Evolutionary conservation across 2,797 vertebrate genomes (phyloP).

Genomic region (Enteromius anoplus): DNA sequence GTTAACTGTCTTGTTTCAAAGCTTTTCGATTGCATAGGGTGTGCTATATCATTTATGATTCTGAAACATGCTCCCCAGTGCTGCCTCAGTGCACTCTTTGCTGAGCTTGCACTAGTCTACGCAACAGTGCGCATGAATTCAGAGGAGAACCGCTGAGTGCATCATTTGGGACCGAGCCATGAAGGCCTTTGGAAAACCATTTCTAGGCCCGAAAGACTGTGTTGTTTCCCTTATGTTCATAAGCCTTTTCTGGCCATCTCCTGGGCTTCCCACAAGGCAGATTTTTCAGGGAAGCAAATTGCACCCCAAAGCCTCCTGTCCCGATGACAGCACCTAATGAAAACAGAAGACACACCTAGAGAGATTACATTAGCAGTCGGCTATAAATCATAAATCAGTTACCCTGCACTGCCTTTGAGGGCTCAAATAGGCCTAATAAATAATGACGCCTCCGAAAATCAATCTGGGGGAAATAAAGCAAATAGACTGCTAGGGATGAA

Average conservation of each 20-base stretch:
- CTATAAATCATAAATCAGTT: constrained; percentile 71
- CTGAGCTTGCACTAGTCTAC: not conserved
- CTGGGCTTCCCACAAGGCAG: constrained; percentile 46
- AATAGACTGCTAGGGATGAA: constrained; percentile 27
- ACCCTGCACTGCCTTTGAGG: constrained; percentile 37
- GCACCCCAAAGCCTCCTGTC: constrained; percentile 57
- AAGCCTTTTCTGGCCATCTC: constrained; percentile 39
- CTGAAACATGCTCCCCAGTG: not conserved
- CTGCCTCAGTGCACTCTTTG: not conserved
- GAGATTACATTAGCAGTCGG: constrained; percentile 74
- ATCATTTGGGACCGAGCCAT: constrained; percentile 1
- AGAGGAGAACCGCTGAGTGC: not conserved
- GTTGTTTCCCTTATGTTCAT: not conserved
- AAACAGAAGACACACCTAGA: constrained; percentile 65
- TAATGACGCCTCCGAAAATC: constrained; percentile 33
- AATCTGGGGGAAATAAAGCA: constrained; percentile 10
- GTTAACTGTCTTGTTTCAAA: not conserved
- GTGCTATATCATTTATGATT: not conserved
- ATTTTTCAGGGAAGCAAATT: constrained; percentile 49
- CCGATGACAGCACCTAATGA: constrained; percentile 78
- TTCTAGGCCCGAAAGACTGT: not conserved
- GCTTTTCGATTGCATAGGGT: not conserved
- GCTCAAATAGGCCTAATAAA: constrained; percentile 31
- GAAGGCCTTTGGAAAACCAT: constrained; percentile 14
- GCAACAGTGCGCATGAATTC: not conserved